phyloP scores from a whole-genome alignment of 2,797 vertebrate genomes.

The Danio jaintianensis region DNA sequence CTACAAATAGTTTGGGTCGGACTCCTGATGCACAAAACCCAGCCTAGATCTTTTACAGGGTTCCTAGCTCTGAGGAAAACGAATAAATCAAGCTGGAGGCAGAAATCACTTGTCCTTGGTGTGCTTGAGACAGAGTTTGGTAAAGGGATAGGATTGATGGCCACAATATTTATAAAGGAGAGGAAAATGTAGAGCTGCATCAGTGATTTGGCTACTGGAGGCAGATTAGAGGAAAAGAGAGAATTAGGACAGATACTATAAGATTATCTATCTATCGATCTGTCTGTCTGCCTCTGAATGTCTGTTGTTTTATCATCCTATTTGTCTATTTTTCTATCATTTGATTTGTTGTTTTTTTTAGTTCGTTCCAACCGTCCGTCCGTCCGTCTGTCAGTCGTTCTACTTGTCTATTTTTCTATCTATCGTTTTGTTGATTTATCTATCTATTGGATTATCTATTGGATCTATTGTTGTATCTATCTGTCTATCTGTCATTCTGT shows the following conservation, averaged over 20 bases:
- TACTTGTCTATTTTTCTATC: not conserved
- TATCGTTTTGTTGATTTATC: not conserved
- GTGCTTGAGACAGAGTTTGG: constrained; percentile 35
- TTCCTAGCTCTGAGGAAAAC: constrained; percentile 36
- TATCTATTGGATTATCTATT: not conserved
- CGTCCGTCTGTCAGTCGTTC: not conserved
- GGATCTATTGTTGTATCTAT: no score
- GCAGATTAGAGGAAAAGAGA: constrained; percentile 31
- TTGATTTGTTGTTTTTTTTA: no score
- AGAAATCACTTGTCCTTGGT: constrained; percentile 54
- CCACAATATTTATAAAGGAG: constrained; percentile 38
- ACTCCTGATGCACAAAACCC: constrained; percentile 43
- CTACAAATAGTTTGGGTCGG: constrained; percentile 51
- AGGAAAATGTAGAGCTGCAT: constrained; percentile 36
- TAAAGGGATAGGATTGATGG: constrained; percentile 48
- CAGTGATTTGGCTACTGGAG: constrained; percentile 30
- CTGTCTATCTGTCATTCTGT: no score
- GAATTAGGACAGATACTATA: not conserved
- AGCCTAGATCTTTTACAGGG: constrained; percentile 46
- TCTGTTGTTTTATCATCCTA: no score
- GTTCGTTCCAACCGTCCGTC: not conserved
- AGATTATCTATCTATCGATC: no score
- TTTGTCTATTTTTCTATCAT: no score
- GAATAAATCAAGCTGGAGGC: constrained; percentile 48
- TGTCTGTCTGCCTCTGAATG: no score